phyloP scores from a whole-genome alignment of 1,140 invertebrate species.

The Sinonovacula constricta region DNA sequence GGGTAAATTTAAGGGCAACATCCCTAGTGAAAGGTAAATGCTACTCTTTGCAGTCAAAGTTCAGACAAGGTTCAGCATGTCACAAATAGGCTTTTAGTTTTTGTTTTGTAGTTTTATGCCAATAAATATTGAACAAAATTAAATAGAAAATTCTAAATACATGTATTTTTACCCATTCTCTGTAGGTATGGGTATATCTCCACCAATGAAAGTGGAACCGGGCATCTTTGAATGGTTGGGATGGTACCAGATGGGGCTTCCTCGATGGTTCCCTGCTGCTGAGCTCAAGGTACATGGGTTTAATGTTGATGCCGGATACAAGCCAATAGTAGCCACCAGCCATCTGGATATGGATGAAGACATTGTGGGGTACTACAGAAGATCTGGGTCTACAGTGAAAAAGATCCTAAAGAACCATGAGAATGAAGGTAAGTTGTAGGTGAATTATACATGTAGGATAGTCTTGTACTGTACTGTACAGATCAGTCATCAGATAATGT shows the following conservation, averaged over 20 bases:
- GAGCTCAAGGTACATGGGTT: slow-evolving; percentile 87
- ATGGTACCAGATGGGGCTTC: slow-evolving; percentile 90
- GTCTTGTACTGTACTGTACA: too few species aligned
- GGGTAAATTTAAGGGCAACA: too few species aligned
- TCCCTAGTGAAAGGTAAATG: too few species aligned
- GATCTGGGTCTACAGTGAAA: slow-evolving; percentile 34
- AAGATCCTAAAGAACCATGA: slow-evolving; percentile 36
- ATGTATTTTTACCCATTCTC: background rate
- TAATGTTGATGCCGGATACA: slow-evolving; percentile 85
- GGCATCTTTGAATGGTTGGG: slow-evolving; percentile 94
- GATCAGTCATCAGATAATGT: too few species aligned
- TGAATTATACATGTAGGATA: too few species aligned
- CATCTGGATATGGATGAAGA: slow-evolving; percentile 40
- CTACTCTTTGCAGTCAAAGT: too few species aligned
- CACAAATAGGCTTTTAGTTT: too few species aligned
- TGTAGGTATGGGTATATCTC: slow-evolving; percentile 23
- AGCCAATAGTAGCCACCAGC: slow-evolving; percentile 80
- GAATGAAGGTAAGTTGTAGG: slow-evolving; percentile 31
- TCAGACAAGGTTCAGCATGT: too few species aligned
- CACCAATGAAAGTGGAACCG: slow-evolving; percentile 22
- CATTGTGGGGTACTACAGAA: slow-evolving; percentile 37
- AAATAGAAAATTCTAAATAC: background rate
- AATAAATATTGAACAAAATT: background rate
- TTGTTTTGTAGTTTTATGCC: too few species aligned
- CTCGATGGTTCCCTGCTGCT: slow-evolving; percentile 86